Evolutionary conservation across 2,113 vertebrate species (phyloP).

Genomic region (Columba livia): DNA sequence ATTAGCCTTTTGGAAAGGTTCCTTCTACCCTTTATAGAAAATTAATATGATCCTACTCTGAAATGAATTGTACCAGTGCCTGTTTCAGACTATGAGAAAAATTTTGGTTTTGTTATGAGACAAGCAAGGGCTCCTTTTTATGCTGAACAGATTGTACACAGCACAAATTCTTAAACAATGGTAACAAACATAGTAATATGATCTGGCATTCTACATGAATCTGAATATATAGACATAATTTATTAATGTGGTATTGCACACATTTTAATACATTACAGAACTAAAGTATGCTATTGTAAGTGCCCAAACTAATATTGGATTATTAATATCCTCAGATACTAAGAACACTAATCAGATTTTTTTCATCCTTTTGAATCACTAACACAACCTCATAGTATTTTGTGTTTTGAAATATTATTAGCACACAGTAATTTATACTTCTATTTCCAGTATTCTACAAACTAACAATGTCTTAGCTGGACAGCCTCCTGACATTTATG

Average conservation of each 20-base stretch:
- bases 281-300: neutral
- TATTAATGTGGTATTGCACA: fast-evolving
- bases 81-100: neutral
- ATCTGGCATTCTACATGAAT: neutral
- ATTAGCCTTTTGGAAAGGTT: neutral
- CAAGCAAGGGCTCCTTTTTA: neutral
- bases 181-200: neutral
- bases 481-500: neutral
- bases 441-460: neutral
- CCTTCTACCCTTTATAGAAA: neutral
- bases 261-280: neutral
- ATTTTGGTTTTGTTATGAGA: neutral
- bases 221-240: neutral
- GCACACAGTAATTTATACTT: neutral
- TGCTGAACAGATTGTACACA: neutral
- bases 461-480: neutral
- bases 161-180: neutral
- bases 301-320: neutral
- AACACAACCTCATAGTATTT: neutral
- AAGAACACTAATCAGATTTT: neutral
- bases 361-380: neutral
- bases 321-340: neutral
- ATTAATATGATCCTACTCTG: neutral
- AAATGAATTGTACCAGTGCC: fast-evolving
- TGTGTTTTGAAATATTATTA: neutral